These are phyloP conservation scores for Drosophila arizonae DNA, from an alignment of 1,140 invertebrate genomes.

Conservation along the genomic window DNA sequence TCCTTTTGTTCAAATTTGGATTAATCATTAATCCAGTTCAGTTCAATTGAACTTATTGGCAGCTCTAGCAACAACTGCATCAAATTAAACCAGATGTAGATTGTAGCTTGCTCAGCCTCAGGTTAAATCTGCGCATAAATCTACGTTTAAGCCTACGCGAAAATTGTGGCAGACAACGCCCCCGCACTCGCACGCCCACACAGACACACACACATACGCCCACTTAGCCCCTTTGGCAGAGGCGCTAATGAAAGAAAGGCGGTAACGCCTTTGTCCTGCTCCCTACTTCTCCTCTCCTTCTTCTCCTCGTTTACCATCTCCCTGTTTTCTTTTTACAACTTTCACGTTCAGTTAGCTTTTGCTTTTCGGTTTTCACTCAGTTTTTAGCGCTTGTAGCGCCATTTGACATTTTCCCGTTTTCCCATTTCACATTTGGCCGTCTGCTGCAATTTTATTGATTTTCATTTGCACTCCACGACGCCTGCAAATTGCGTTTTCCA, in stretches of 20 bases:
- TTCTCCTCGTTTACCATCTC: too few species aligned
- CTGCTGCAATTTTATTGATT: conserved; percentile 62
- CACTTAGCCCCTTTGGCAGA: neutral
- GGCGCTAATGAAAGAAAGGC: conserved; percentile 33
- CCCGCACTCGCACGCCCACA: neutral
- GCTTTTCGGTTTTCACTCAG: conserved; percentile 47
- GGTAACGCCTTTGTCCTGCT: neutral
- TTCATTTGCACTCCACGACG: conserved; percentile 46
- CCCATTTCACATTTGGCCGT: conserved; percentile 16
- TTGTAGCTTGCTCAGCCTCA: too few species aligned
- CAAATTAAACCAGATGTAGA: too few species aligned
- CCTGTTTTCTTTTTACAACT: conserved; percentile 38
- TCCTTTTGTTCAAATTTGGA: too few species aligned
- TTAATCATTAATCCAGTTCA: too few species aligned
- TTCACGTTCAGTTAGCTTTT: conserved; percentile 56
- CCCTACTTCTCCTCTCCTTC: neutral
- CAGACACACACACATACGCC: neutral
- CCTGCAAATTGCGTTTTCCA: conserved; percentile 48
- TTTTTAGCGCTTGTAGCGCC: conserved; percentile 30
- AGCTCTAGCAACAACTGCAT: too few species aligned
- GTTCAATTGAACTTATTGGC: too few species aligned
- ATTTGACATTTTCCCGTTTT: conserved; percentile 66
- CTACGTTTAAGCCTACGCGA: neutral
- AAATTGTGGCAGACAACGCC: conserved; percentile 10
- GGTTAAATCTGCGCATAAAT: too few species aligned